A percentile compares a stretch with the other conserved stretches of the same genome.
Evolutionary conservation across 1,140 invertebrate species (phyloP).

Genomic region (Sinella curviseta): DNA sequence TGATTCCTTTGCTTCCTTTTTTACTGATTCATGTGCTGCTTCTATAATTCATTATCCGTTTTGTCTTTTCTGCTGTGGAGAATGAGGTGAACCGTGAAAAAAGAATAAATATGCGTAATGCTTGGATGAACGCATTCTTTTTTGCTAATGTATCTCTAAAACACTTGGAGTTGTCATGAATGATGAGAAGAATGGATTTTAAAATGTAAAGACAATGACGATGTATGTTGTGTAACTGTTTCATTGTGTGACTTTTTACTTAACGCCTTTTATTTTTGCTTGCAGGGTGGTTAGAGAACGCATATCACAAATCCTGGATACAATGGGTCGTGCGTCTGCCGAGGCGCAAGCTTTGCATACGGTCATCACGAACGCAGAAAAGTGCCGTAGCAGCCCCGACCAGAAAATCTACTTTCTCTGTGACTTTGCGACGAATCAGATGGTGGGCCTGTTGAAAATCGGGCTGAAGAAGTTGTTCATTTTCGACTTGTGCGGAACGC

Average conservation of each 20-base stretch:
- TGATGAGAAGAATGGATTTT: too few species aligned
- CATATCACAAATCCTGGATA: slow-evolving; percentile 44
- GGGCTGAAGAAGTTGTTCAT: slow-evolving; percentile 82
- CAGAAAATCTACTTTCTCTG: slow-evolving; percentile 44
- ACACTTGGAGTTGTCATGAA: too few species aligned
- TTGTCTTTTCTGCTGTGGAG: too few species aligned
- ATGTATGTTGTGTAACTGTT: neutral
- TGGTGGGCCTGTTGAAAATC: slow-evolving; percentile 80
- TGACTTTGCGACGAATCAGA: slow-evolving; percentile 50
- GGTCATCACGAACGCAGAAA: slow-evolving; percentile 46
- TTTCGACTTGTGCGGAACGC: slow-evolving; percentile 68
- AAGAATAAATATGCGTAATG: too few species aligned
- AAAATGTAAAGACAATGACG: neutral
- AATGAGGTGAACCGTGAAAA: too few species aligned
- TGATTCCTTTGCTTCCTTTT: too few species aligned
- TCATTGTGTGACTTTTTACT: too few species aligned
- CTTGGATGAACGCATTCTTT: too few species aligned
- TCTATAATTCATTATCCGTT: too few species aligned
- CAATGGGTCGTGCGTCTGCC: slow-evolving; percentile 44
- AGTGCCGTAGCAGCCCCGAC: slow-evolving; percentile 37
- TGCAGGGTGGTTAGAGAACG: slow-evolving; percentile 40
- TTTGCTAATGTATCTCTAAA: too few species aligned
- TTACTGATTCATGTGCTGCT: too few species aligned
- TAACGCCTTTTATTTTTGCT: neutral
- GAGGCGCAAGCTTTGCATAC: slow-evolving; percentile 41